Base-by-base conservation (phyloP, 2,113 vertebrate species). In the Pao palembangensis region DNA sequence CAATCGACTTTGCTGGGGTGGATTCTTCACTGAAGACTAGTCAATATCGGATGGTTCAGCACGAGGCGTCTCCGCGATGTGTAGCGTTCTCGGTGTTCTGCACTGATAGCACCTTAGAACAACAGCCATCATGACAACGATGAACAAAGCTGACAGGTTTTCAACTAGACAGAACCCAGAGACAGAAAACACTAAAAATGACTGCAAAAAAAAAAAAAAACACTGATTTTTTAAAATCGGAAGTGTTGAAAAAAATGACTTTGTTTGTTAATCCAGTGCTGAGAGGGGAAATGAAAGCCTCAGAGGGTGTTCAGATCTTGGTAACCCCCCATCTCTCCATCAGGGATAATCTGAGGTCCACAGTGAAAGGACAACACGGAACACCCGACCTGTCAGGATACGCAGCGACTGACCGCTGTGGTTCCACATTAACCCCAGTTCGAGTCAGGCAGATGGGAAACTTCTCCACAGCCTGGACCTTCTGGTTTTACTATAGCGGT, bases 401-500 rank as follows among this genome's bases (percentile, higher is more conserved):
- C 17, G 50, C 71, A 51, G 61, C 64, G 55, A 53, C 60, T 54
- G 13, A 47, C 14, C 44, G 6, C 17, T 17, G 44, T 17, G 65
- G 48, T 50, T 77, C 61, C 65, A 68, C 57, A 79, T 69, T 61
- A 69, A 68, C 64, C 67, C 58, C 76, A 59, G 31, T 77, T 64
- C 76, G 61, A 67, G 57, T 44, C 42, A 6, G 55, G 76, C 67
- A 73, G 67, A 69, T 61, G 52, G 55, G 58, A 54, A 58, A 68
- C 55, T 62, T 73, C 71, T 61, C 58, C 51, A 76, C 75, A 28
- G 25, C 56, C 66, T 47, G 43, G 18, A 14, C 6, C 7, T 23
- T 28, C 16, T 41, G 14, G 34, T 53, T 38, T 16, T 50, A 12
- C 34, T 38, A 38, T 12, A 17, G 44, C n/a, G 44, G 15, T 46